Evolutionary conservation across 2,113 vertebrate genomes (phyloP), one percentile per base, ranked within the genome.

Genomic region (Tyrannus savana): DNA sequence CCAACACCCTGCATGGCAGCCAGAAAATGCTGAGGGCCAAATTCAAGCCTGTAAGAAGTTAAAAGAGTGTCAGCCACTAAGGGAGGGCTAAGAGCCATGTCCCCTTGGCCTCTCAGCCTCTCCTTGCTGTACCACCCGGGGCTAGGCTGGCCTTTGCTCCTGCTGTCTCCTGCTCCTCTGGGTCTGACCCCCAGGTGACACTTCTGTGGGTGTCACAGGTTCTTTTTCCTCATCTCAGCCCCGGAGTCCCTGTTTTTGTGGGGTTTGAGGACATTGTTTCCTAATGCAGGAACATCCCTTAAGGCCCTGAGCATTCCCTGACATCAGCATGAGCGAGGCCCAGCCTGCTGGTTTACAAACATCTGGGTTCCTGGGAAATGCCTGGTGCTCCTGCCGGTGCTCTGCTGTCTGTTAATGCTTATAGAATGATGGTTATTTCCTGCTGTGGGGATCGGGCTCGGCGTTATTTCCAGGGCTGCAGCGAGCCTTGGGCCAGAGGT

Each of bases 281-380:
- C 83, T 67, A 59, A 46, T 73, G 87, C 9, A 47, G 80, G 89
- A 88, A 86, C 30, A 71, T 94, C 86, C 76, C 87, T 73, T 27
- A 58, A 55, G 82, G 93, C 71, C 53, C 72, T 62, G 76, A 41
- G 52, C 25, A 2, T 63, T 84, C 91, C 80, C 86, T 93, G 86
- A 37, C 42, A 68, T 47, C 89, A 77, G 73, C 4, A 3, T 2
- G 8, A 74, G 75, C 2, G 7, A 39, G 9, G 72, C 3, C 6
- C 63, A 46, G 68, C 59, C 69, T 2, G 0, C 46, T 6, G 4
- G 19, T 12, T 90, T 60, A 16, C 71, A 62, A 83, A 78, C 75
- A 88, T 68, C 84, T 81, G 94, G 69, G 82, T 28, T 93, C 94
- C 76, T 66, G 35, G 95, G 85, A 76, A 94, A 90, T 30, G 89